phyloP scores from a whole-genome alignment of 2,888 invertebrate species.

The Chalcis sispes region DNA sequence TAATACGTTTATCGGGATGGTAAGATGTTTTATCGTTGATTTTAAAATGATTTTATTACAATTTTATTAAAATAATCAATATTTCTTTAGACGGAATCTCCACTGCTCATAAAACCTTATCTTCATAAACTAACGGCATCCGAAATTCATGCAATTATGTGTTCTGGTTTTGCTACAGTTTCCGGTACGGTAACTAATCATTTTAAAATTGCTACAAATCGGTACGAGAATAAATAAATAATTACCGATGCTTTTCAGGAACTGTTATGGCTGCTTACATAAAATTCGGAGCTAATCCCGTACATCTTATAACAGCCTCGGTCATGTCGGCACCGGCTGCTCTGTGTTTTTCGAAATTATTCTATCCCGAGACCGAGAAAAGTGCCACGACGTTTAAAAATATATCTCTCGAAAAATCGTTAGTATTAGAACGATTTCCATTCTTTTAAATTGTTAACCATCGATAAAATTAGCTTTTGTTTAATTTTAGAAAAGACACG shows the following conservation, averaged over 20 bases:
- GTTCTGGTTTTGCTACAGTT: conserved; percentile 96
- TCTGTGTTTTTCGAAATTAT: conserved; percentile 91
- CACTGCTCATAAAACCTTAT: conserved; percentile 92
- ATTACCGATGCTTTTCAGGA: conserved; percentile 76
- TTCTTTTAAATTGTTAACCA: no score
- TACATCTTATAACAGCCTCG: conserved; percentile 93
- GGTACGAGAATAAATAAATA: neutral
- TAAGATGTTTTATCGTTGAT: conserved; percentile 70
- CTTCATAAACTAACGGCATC: conserved; percentile 90
- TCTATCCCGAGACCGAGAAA: conserved; percentile 93
- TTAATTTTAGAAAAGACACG: conserved; percentile 83
- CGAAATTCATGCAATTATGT: conserved; percentile 95
- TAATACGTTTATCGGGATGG: conserved; percentile 96
- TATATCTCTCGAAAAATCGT: conserved; percentile 85
- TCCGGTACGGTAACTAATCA: conserved; percentile 80
- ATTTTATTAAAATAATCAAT: conserved; percentile 1
- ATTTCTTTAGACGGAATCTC: conserved; percentile 88
- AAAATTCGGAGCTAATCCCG: conserved; percentile 90
- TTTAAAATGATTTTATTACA: conserved; percentile 35
- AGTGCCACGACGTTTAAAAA: conserved; percentile 87
- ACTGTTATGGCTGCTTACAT: conserved; percentile 96
- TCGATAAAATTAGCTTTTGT: neutral
- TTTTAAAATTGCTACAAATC: no score
- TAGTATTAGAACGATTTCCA: conserved; percentile 66
- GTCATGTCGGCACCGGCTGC: conserved; percentile 98